Evolutionary conservation across 2,888 invertebrate species (phyloP).

Genomic region (Cephonodes hylas): DNA sequence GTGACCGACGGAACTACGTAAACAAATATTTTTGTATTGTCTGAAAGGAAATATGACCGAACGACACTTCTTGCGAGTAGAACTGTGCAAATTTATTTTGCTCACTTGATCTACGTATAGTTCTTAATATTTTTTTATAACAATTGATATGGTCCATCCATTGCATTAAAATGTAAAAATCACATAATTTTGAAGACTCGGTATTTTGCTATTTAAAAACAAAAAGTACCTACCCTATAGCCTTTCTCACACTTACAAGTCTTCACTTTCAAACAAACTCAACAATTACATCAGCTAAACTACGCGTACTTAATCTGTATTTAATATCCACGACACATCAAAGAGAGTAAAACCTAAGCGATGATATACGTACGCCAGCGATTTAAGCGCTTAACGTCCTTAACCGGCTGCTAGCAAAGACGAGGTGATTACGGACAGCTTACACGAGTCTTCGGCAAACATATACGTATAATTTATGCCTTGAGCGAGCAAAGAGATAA

Average conservation of each 20-base stretch:
- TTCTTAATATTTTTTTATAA: no score
- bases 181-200: no score
- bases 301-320: background rate
- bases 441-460: background rate
- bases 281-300: background rate
- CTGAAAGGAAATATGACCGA: background rate
- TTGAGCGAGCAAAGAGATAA: background rate
- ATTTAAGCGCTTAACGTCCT: background rate
- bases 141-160: no score
- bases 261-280: background rate
- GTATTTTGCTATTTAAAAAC: no score
- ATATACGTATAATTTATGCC: background rate
- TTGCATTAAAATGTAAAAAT: no score
- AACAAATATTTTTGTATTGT: background rate
- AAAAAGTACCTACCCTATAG: no score
- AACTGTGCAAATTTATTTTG: no score
- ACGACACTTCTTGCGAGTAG: background rate
- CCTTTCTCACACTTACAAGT: background rate
- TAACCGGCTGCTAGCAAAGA: background rate
- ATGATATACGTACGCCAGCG: background rate
- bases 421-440: constrained; percentile 2
- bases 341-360: background rate
- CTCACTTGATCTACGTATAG: no score
- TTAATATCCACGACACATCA: background rate
- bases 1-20: background rate